These are phyloP conservation scores for Anniella stebbinsi DNA, from an alignment of 2,797 vertebrate species.

Conservation along the genomic window DNA sequence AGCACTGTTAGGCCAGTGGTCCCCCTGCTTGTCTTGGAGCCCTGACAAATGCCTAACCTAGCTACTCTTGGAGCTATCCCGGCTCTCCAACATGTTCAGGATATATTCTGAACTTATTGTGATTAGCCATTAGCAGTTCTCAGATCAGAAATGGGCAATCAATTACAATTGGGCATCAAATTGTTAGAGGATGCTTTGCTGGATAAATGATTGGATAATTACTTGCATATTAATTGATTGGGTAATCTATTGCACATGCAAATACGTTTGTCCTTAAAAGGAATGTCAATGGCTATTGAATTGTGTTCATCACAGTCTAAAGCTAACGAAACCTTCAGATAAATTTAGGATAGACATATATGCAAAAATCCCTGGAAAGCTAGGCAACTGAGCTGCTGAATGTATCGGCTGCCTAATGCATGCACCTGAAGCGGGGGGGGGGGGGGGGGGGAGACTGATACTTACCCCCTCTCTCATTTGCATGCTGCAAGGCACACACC, in stretches of 20 bases:
- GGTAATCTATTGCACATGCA: background rate
- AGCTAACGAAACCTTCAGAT: background rate
- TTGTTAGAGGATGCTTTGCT: background rate
- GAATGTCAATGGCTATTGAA: background rate
- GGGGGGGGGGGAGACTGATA: background rate
- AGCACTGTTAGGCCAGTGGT: too few species aligned
- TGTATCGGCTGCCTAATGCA: background rate
- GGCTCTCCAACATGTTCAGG: background rate
- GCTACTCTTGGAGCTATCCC: too few species aligned
- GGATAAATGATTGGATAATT: slow-evolving; percentile 14
- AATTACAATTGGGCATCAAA: background rate
- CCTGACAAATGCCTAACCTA: too few species aligned
- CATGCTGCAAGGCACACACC: background rate
- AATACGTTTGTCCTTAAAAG: background rate
- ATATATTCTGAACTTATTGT: background rate
- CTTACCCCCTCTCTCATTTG: background rate
- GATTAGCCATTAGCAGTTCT: background rate
- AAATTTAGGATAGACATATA: slow-evolving; percentile 1
- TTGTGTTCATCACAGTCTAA: background rate
- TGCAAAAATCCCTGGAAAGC: slow-evolving; percentile 4
- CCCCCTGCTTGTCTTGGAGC: too few species aligned
- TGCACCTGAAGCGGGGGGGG: background rate
- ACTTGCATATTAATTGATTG: slow-evolving; percentile 7
- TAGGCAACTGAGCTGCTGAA: background rate
- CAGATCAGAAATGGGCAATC: background rate